These are phyloP conservation scores for Notamacropus eugenii DNA, from an alignment of 2,797 vertebrate species.

Conservation along the genomic window DNA sequence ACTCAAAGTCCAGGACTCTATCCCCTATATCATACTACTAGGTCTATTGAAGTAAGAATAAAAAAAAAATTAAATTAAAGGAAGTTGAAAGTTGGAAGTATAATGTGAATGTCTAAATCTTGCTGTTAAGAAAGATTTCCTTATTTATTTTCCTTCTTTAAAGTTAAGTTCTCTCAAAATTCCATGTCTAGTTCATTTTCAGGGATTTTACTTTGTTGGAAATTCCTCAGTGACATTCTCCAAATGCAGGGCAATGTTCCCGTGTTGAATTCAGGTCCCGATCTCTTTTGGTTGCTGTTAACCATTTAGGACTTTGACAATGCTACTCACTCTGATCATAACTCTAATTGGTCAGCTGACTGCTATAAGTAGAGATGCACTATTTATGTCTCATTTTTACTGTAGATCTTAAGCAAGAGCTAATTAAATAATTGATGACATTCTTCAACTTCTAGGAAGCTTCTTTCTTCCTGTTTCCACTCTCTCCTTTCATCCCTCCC, in stretches of 20 bases:
- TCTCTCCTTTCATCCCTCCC: not conserved
- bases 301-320: not conserved
- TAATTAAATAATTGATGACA: not conserved
- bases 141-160: not conserved
- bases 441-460: not conserved
- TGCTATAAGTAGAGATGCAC: not conserved
- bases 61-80: not conserved
- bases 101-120: not conserved
- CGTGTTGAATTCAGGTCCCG: not conserved
- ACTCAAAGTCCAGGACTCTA: not conserved
- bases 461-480: not conserved
- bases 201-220: not conserved
- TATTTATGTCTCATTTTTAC: not conserved
- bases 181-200: not conserved
- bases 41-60: not conserved
- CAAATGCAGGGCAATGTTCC: not conserved
- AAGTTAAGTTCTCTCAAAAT: not conserved
- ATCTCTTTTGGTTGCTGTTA: not conserved
- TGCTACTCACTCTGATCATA: not conserved
- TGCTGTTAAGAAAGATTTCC: not conserved
- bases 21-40: not conserved
- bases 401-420: not conserved
- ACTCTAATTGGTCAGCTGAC: not conserved
- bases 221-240: not conserved
- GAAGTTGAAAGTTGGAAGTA: not conserved